Percentiles rank a stretch among this genome's conserved stretches.
Evolutionary conservation across 1,140 invertebrate genomes (phyloP).

Genomic region (Brachionus angularis): DNA sequence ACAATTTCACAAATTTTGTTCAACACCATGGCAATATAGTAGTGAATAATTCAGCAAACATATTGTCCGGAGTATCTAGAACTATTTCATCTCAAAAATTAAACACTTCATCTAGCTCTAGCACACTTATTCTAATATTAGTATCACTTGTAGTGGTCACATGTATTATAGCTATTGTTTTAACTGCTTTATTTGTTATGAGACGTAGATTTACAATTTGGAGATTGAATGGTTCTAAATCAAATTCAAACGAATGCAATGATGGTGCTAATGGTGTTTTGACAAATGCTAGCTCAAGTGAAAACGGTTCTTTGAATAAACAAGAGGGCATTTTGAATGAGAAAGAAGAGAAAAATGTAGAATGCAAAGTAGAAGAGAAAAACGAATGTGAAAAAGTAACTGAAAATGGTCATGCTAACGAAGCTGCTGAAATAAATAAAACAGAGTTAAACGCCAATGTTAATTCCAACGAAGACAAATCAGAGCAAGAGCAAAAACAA

Average conservation of each 20-base stretch:
- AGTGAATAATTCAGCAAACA: background rate
- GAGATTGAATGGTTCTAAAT: constrained; percentile 6
- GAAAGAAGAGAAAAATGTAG: background rate
- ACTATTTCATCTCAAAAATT: background rate
- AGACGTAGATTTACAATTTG: constrained; percentile 1
- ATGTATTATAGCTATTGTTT: background rate
- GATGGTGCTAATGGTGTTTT: constrained; percentile 37
- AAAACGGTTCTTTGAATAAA: constrained; percentile 15
- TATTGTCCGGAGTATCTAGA: background rate
- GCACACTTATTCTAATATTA: background rate
- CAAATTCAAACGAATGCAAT: background rate
- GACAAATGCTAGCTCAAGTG: constrained; percentile 25
- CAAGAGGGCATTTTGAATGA: background rate
- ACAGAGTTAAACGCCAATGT: background rate
- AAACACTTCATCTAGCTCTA: background rate
- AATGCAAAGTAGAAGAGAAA: background rate
- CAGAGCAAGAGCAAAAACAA: background rate
- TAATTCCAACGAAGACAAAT: background rate
- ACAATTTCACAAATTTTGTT: constrained; percentile 12
- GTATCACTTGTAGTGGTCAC: background rate
- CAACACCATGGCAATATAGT: background rate
- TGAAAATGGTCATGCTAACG: background rate
- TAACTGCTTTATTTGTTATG: constrained; percentile 32
- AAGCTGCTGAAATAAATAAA: background rate
- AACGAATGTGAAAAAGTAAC: background rate